Percentiles rank a stretch among this genome's conserved stretches.
These are phyloP conservation scores for Mastomys natalensis DNA, from an alignment of 2,113 vertebrate genomes.

Conservation along the genomic window DNA sequence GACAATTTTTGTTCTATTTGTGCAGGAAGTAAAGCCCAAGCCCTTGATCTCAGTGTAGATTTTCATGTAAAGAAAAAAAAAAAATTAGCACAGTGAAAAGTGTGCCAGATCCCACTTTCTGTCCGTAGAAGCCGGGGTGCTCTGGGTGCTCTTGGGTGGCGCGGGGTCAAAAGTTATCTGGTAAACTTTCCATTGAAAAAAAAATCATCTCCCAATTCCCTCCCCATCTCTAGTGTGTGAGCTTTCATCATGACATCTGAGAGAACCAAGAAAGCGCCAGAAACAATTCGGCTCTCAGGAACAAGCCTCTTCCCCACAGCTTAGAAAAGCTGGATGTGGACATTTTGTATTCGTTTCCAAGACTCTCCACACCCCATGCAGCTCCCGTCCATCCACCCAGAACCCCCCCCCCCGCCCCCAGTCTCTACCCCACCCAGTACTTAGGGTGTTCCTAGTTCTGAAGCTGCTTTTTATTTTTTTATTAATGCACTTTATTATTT, in stretches of 20 bases:
- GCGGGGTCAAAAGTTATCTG: slow-evolving; percentile 86
- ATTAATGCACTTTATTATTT: neutral
- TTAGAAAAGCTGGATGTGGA: slow-evolving; percentile 56
- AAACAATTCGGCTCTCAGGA: slow-evolving; percentile 25
- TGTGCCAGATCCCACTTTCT: slow-evolving; percentile 86
- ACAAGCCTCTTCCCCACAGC: slow-evolving; percentile 57
- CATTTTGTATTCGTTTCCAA: slow-evolving; percentile 17
- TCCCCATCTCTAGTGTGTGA: slow-evolving; percentile 59
- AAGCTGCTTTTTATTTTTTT: slow-evolving; percentile 73
- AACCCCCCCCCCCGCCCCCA: neutral
- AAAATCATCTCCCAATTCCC: slow-evolving; percentile 78
- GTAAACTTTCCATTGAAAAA: slow-evolving; percentile 83
- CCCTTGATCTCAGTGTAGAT: slow-evolving; percentile 88
- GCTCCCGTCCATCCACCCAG: neutral
- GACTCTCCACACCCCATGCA: slow-evolving; percentile 23
- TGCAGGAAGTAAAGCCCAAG: slow-evolving; percentile 88
- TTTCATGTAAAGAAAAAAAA: slow-evolving; percentile 78
- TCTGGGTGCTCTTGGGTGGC: slow-evolving; percentile 82
- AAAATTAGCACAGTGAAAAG: slow-evolving; percentile 74
- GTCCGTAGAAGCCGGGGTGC: slow-evolving; percentile 85
- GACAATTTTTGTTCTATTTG: slow-evolving; percentile 90
- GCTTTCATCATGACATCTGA: slow-evolving; percentile 54
- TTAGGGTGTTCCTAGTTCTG: slow-evolving; percentile 56
- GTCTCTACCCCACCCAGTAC: neutral
- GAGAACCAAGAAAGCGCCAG: slow-evolving; percentile 74